Base-by-base conservation (phyloP, 2,113 vertebrate genomes). In the Pungitius pungitius region DNA sequence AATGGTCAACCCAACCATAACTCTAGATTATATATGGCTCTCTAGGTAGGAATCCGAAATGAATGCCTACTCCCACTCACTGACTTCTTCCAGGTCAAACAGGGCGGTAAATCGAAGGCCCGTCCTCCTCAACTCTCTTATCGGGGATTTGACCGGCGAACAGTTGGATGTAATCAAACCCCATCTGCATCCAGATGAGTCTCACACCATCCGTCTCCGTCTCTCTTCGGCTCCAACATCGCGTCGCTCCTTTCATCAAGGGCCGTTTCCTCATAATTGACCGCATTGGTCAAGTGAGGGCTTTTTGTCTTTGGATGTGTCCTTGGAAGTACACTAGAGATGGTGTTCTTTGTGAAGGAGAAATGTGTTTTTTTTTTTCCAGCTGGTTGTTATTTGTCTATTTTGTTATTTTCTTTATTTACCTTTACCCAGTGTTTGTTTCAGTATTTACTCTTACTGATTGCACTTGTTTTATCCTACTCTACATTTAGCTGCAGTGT, bases 111-210 rank as follows among this genome's bases (percentile, higher is more conserved):
- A 80, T 80, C 58, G 70, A 60, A 66, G 68, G 24, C 37, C 22
- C 3, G 55, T 81, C 80, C 77, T 83, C 65, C 59, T 49, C 71
- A 85, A 74, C 82, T 77, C 72, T 72, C 45, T 66, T 87, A 86
- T 87, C 84, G 67, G 60, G 15, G 52, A 73, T 85, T 69, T 71
- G 65, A 75, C 80, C 62, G 39, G 39, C 39, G 14, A n/a, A 58
- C 73, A 49, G 80, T 58, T 80, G 84, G 39, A 12, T 47, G 8
- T 79, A 30, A 80, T 83, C 64, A 82, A 79, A 73, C 30, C 62
- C 22, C 35, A 82, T 75, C 67, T 82, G 37, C 52, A 64, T 37
- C 58, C 62, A 59, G 68, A 73, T 75, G 56, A 22, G 65, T 70
- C 52, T 54, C 47, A 52, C 54, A 57, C 18, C 33, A 70, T 45